Evolutionary conservation across 2,113 vertebrate genomes (phyloP), one percentile per base, ranked within the genome.

Genomic region (Crypturellus undulatus): DNA sequence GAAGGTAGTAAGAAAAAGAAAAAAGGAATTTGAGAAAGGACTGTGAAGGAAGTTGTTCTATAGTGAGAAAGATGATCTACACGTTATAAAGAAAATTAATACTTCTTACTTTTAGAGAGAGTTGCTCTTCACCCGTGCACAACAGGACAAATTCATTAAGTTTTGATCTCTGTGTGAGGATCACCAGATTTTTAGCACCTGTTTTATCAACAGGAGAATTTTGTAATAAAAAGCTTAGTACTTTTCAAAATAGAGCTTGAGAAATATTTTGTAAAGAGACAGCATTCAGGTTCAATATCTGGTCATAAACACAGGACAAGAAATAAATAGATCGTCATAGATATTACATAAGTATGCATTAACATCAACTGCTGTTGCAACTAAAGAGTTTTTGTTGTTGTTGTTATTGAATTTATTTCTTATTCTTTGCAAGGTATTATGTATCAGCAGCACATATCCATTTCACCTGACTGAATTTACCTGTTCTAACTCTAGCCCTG

Each of bases 161-260:
- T 43, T 95, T 96, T 81, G 95, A 97, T 69, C 87, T 94, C 72
- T 97, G 96, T 0, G 51, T 94, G 38, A 97, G 93, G 42, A 54
- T 75, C 92, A 97, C 96, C 22, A 97, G 12, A 64, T 93, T 95
- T 40, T 94, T 88, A 75, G 76, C 91, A 45, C 82, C 84, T 92
- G 90, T 87, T 93, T 92, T 59, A 63, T 5, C 59, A 3, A 81
- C 47, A 80, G 6, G 4, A 93, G 15, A 86, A 75, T 62, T 78
- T 49, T 79, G 34, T 58, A 69, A 69, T 43, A 51, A 87, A 40
- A 49, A 40, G 2, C 32, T 2, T 65, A 45, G 52, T 16, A 38
- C 10, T 64, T 63, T 20, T 9, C 12, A 56, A 90, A 68, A 70
- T 28, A 5, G 87, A 90, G 11, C 18, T 59, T 19, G 68, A 87